phyloP scores from a whole-genome alignment of 1,140 invertebrate species.

The Drosophila seguyi region DNA sequence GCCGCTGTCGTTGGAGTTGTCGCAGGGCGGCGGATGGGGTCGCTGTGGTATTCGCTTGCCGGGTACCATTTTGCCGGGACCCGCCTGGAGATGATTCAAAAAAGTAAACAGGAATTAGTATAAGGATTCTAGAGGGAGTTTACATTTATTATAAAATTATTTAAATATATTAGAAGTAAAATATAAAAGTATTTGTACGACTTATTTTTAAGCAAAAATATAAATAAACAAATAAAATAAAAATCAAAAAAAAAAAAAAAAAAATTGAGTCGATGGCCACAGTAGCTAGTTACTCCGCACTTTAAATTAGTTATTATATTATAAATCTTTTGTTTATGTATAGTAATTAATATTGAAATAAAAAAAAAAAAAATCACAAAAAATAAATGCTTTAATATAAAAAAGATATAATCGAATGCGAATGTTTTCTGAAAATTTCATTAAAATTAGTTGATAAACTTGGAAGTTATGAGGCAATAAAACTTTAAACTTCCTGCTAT shows the following conservation, averaged over 20 bases:
- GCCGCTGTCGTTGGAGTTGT: constrained; percentile 94
- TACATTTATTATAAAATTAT: background rate
- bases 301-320: too few relatives aligned
- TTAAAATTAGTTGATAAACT: background rate
- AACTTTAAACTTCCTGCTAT: background rate
- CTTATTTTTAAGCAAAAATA: too few relatives aligned
- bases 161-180: too few relatives aligned
- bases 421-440: background rate
- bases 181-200: too few relatives aligned
- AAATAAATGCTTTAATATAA: too few relatives aligned
- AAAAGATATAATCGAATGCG: background rate
- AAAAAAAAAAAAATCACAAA: too few relatives aligned
- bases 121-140: background rate
- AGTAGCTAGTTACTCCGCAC: too few relatives aligned
- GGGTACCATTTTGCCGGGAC: constrained; percentile 86
- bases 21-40: constrained; percentile 87
- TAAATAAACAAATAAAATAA: too few relatives aligned
- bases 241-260: too few relatives aligned
- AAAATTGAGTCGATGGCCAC: too few relatives aligned
- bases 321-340: too few relatives aligned
- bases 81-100: constrained; percentile 46
- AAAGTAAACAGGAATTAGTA: background rate
- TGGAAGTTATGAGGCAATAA: background rate
- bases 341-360: too few relatives aligned
- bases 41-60: constrained; percentile 85